A percentile compares a stretch with the other conserved stretches of the same genome.
Conservation (phyloP, 2,797 vertebrate genomes). For the Hybognathus amarus region DNA sequence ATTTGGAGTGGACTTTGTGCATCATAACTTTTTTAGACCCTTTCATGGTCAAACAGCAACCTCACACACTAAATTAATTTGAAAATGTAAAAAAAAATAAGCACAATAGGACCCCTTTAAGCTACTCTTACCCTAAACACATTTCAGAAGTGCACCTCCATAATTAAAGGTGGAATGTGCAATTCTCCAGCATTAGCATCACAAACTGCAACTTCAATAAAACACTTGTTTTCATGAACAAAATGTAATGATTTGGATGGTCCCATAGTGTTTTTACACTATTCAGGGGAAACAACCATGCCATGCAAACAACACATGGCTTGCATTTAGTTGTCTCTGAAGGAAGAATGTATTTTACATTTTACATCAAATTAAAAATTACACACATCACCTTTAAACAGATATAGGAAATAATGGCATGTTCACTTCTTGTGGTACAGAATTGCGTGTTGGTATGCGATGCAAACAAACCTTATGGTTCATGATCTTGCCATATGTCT, state of each 20-base stretch:
- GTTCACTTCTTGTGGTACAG: background rate
- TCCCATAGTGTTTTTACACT: background rate
- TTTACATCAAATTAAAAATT: background rate
- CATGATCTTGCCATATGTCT: slow-evolving; percentile 99
- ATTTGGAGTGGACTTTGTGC: background rate
- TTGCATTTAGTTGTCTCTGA: background rate
- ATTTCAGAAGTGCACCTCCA: background rate
- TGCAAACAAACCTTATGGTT: slow-evolving; percentile 93
- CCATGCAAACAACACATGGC: too few species aligned
- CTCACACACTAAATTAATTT: background rate
- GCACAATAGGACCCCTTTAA: slow-evolving; percentile 13
- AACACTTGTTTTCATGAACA: background rate
- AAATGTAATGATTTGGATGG: background rate
- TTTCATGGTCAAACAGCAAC: background rate
- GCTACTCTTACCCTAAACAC: background rate
- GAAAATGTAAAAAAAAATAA: background rate
- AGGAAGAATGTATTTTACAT: background rate
- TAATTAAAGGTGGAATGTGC: background rate
- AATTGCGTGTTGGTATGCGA: background rate
- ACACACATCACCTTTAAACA: slow-evolving; percentile 7
- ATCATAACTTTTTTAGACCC: background rate
- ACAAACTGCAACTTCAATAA: background rate
- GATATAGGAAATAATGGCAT: background rate
- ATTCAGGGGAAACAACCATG: background rate
- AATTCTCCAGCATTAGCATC: background rate